Evolutionary conservation across 2,113 vertebrate species (phyloP).

Genomic region (Corvus hawaiiensis): DNA sequence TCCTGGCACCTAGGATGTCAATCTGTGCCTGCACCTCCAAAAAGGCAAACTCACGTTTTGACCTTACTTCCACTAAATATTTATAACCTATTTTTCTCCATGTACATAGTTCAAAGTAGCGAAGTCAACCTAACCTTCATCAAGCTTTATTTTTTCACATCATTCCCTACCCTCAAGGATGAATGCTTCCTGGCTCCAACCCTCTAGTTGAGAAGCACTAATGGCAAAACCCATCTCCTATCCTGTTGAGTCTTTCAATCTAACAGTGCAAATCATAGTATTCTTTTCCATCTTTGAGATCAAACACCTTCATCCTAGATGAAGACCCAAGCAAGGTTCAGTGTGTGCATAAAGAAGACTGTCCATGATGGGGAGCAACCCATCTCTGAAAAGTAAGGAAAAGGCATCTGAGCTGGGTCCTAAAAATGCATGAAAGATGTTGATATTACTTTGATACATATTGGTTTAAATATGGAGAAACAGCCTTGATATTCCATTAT

Average conservation of each 20-base stretch:
- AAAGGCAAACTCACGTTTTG: neutral
- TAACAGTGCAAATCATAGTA: neutral
- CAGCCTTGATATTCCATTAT: neutral
- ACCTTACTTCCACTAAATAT: neutral
- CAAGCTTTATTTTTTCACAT: neutral
- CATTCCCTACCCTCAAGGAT: neutral
- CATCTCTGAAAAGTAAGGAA: neutral
- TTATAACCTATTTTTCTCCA: neutral
- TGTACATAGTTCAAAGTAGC: neutral
- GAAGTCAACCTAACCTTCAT: neutral
- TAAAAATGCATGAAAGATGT: neutral
- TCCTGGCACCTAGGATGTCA: neutral
- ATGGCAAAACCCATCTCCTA: neutral
- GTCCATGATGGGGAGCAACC: neutral
- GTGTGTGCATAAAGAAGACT: neutral
- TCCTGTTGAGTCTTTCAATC: neutral
- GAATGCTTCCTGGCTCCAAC: fast-evolving
- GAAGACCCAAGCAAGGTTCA: neutral
- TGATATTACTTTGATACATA: neutral
- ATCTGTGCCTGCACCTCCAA: neutral
- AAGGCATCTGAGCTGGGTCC: neutral
- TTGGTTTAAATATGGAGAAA: neutral
- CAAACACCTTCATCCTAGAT: neutral
- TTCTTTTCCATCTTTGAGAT: neutral
- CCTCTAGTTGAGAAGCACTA: neutral